Evolutionary conservation across 1,140 invertebrate genomes (phyloP), one percentile per base, ranked within the genome.

Genomic region (Temnothorax curvispinosus): DNA sequence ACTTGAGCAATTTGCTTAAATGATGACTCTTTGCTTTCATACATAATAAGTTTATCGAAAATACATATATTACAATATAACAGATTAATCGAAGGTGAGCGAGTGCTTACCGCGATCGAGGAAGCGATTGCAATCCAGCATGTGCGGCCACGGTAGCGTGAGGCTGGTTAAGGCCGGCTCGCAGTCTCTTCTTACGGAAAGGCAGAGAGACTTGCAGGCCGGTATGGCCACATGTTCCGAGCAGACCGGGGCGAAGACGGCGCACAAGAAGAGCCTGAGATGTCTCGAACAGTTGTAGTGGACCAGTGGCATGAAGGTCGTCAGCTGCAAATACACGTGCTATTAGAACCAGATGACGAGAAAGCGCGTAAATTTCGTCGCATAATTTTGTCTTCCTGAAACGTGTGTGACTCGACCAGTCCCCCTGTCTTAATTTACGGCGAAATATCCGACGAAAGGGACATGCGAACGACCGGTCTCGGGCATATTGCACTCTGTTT

Each of bases 211-310:
- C 88, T 98, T 96, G 95, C 98, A 99, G 4, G 98, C 98, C 69
- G 98, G 98, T 85, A 99, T 97, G 47, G 96, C 96, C 88, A 99
- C 97, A 93, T 98, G 97, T 92, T 98, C 97, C 9, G 98, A 98
- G 95, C 98, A 99, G 95, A 99, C 97, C 52, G 98, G 98, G 18
- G 98, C 97, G 93, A 99, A 98, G 9, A 98, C 98, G 44, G 98
- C 98, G 95, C 98, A 99, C 47, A 99, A 96, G 94, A 99, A 98
- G 92, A 99, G 98, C 89, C 97, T 96, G 11, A 99, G 96, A 90
- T 98, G 97, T 58, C 96, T 96, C 9, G 98, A 98, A 94, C 98
- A 99, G n/a, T 98, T 97, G 92, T 98, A 98, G 88, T 97, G 96
- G 52, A 99, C 97, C 65, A 98, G 95, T 9, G 97, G 97, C 87